Conservation (phyloP, 2,888 invertebrate species). For the Lithophane leautieri region DNA sequence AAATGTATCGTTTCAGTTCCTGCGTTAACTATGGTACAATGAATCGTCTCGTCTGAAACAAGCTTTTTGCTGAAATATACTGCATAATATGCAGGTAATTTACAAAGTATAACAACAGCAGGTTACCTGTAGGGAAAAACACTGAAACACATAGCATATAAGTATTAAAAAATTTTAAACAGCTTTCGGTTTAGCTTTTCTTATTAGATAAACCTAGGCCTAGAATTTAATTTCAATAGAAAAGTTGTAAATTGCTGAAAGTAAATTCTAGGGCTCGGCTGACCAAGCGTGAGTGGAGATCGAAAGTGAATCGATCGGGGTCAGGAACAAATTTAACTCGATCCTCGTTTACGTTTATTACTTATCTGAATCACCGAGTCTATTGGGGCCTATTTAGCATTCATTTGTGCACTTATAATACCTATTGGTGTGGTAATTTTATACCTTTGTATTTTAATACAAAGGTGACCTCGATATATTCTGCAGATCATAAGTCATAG, state of each 20-base stretch:
- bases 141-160: neutral
- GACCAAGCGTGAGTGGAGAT: slow-evolving; percentile 23
- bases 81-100: neutral
- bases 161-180: neutral
- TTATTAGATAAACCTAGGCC: neutral
- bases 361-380: slow-evolving; percentile 17
- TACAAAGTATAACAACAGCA: neutral
- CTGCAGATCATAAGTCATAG: neutral
- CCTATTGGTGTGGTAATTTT: neutral
- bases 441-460: neutral
- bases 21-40: neutral
- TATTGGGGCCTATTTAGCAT: slow-evolving; percentile 2
- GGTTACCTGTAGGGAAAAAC: neutral
- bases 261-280: slow-evolving; percentile 17
- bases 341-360: slow-evolving; percentile 27
- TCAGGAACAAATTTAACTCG: slow-evolving; percentile 25
- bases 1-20: neutral
- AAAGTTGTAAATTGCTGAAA: slow-evolving; percentile 9
- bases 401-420: neutral
- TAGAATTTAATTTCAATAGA: neutral
- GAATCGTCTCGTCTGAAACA: neutral
- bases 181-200: neutral
- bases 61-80: neutral
- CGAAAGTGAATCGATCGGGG: slow-evolving; percentile 42
- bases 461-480: neutral